phyloP scores from a whole-genome alignment of 2,888 invertebrate species.

The Trissonchulus latispiculum region DNA sequence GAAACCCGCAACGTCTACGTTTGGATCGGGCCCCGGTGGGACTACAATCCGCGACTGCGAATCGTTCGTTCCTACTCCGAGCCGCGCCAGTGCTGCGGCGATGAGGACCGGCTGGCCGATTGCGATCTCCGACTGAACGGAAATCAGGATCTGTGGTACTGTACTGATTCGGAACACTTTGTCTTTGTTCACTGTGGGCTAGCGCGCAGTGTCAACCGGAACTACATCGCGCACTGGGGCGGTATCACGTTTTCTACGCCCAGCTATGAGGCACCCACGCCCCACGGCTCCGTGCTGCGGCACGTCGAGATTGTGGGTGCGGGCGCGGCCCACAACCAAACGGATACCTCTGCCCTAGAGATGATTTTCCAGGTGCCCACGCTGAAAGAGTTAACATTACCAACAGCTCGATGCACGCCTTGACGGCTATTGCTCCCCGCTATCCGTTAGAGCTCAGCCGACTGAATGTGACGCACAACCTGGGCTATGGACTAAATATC shows the following conservation, averaged over 20 bases:
- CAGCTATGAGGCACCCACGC: neutral
- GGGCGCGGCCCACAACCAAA: slow-evolving; percentile 87
- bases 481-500: slow-evolving; percentile 80
- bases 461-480: slow-evolving; percentile 53
- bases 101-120: slow-evolving; percentile 65
- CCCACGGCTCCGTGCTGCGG: slow-evolving; percentile 60
- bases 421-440: slow-evolving; percentile 54
- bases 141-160: slow-evolving; percentile 54
- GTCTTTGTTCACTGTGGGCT: slow-evolving; percentile 85
- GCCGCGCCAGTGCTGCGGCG: slow-evolving; percentile 61
- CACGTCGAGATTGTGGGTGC: slow-evolving; percentile 72
- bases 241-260: slow-evolving; percentile 61
- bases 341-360: slow-evolving; percentile 73
- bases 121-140: slow-evolving; percentile 64
- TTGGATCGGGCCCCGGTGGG: slow-evolving; percentile 69
- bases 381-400: slow-evolving; percentile 66
- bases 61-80: slow-evolving; percentile 91
- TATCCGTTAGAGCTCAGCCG: slow-evolving; percentile 31
- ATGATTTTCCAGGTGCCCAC: slow-evolving; percentile 78
- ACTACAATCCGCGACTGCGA: slow-evolving; percentile 75
- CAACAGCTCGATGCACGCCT: slow-evolving; percentile 76
- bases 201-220: slow-evolving; percentile 53
- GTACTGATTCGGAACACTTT: slow-evolving; percentile 67
- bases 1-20: slow-evolving; percentile 79
- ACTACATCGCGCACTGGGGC: slow-evolving; percentile 75